Evolutionary conservation across 2,888 invertebrate species (phyloP), one percentile per base, ranked within the genome.

Genomic region (Chrysotoxum bicinctum): DNA sequence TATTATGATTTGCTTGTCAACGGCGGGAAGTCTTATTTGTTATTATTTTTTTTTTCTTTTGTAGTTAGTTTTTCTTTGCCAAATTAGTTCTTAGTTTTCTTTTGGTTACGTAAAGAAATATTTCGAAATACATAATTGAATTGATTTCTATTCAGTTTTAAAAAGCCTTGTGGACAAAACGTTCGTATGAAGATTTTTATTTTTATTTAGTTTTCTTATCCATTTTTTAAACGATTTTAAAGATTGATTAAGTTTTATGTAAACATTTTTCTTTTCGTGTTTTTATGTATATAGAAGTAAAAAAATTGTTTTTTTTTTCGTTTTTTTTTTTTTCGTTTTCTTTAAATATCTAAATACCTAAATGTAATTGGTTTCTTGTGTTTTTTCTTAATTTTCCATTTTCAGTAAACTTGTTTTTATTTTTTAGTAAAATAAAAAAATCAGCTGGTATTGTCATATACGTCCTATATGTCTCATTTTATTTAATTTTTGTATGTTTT

Each of bases 191-290:
- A 72, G 64, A 21, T 37, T 60, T 54, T 60, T 32, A 43, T 50
- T 40, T 52, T 3, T 68, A n/a, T 40, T 56, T 21, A 21, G 19
- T 43, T 70, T 76, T 79, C 14, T 75, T 88, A 89, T 89, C 87
- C 87, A 70, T 89, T 64, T 87, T 64, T 70, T 81, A 87, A 90
- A 89, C 88, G 88, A 88, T 88, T 76, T 70, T 58, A 69, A 68
- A 76, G 70, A 56, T 74, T 73, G 68, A 75, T 84, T 75, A 75
- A 79, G 75, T 79, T 83, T 73, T 70, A 79, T 84, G 79, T 84
- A 78, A 83, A 78, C 69, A 37, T 77, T 78, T 50, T 50, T n/a
- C 69, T 7, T 56, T 75, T 75, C 66, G 70, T 73, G 62, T 77
- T 66, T 78, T 68, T 73, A 83, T 83, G 78, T 83, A 83, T 83